Percentiles rank a stretch among this genome's conserved stretches.
These are phyloP conservation scores for Ommatoiulus sabulosus DNA, from an alignment of 2,888 invertebrate species.

Conservation along the genomic window DNA sequence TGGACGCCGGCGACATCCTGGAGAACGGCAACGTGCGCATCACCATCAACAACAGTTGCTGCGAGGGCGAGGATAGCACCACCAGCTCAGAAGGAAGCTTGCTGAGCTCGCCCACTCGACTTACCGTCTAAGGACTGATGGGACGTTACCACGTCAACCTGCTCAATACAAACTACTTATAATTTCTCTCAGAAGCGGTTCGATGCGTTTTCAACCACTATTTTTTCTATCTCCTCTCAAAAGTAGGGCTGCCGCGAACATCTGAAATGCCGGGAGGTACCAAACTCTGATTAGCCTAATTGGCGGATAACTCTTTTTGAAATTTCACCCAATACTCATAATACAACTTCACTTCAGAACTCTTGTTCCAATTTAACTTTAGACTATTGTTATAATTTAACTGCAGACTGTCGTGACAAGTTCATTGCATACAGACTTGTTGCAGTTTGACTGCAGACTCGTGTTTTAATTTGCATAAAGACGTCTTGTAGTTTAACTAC, in stretches of 20 bases:
- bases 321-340: too few species aligned
- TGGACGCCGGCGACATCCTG: constrained; percentile 54
- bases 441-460: too few species aligned
- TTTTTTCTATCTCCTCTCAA: neutral
- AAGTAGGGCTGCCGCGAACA: neutral
- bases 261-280: neutral
- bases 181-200: neutral
- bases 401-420: too few species aligned
- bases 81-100: neutral
- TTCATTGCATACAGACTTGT: too few species aligned
- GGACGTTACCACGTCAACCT: neutral
- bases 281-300: neutral
- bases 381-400: too few species aligned
- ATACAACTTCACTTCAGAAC: too few species aligned
- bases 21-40: constrained; percentile 80
- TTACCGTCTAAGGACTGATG: neutral
- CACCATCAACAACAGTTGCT: constrained; percentile 77
- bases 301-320: neutral
- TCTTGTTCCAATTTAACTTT: too few species aligned
- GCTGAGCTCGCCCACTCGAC: neutral
- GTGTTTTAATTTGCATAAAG: too few species aligned
- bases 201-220: neutral
- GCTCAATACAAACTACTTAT: constrained; percentile 44
- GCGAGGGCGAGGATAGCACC: constrained; percentile 11
- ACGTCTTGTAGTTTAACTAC: too few species aligned